phyloP scores from a whole-genome alignment of 2,113 vertebrate species.

The Alligator sinensis region DNA sequence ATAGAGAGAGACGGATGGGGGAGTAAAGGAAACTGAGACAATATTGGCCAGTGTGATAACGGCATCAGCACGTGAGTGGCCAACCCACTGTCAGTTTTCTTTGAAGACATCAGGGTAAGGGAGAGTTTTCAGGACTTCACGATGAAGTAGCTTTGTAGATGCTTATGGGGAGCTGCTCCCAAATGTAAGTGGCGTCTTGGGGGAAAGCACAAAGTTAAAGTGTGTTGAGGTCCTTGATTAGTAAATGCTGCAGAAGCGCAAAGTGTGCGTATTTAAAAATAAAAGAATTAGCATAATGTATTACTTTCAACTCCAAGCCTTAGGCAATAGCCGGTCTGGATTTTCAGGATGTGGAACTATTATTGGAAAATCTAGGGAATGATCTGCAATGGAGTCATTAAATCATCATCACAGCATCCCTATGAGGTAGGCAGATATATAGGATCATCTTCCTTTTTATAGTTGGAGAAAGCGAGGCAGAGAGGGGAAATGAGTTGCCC shows the following conservation, averaged over 20 bases:
- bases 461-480: not conserved
- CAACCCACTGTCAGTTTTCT: not conserved
- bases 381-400: not conserved
- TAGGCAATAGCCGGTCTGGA: not conserved
- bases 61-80: not conserved
- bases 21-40: not conserved
- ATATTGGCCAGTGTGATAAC: not conserved
- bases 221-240: not conserved
- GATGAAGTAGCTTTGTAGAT: not conserved
- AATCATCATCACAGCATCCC: not conserved
- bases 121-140: not conserved
- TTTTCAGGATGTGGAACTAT: not conserved
- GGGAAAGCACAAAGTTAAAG: not conserved
- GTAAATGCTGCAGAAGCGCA: not conserved
- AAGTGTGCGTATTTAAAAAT: not conserved
- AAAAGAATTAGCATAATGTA: too few species aligned
- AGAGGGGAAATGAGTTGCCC: fast-evolving
- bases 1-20: not conserved
- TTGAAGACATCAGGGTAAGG: not conserved
- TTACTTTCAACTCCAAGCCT: not conserved
- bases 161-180: not conserved
- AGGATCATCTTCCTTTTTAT: not conserved
- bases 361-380: not conserved
- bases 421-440: not conserved
- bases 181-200: not conserved